Evolutionary conservation across 2,113 vertebrate genomes (phyloP), one percentile per base, ranked within the genome.

Genomic region (Nettapus auritus): DNA sequence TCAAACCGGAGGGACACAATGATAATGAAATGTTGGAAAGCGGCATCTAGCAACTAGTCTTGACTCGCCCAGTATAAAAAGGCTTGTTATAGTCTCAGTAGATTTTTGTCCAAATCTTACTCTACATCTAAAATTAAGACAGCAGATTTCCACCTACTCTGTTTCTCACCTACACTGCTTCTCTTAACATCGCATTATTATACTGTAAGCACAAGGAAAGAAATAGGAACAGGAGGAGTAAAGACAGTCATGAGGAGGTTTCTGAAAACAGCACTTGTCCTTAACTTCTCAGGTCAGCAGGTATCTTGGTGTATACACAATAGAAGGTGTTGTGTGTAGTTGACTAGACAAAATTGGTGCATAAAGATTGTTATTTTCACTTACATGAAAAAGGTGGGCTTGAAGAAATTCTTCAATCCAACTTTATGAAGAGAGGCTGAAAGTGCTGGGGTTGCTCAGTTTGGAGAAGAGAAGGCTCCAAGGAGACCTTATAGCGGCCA

Each of bases 181-280:
- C 57, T 94, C 50, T 93, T 82, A 88, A 56, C 28, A 69, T 79
- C 76, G 25, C 38, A 36, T 93, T 86, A 50, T 76, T 59, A 80
- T 38, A 50, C 38, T 86, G 67, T 48, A 94, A 91, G 53, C 50
- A 87, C 88, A 76, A 36, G 20, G 33, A 87, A 91, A 86, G 23
- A 84, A 79, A 86, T 57, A 57, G 2, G 9, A 90, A 90, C 50
- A 82, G 42, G 50, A 80, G 67, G 59, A 89, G 22, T 22, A 19
- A 88, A 80, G 34, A 71, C 15, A 75, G 44, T 53, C 55, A 83
- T 66, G 71, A 89, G 14, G 9, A 82, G 18, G 38, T 69, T 94
- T 89, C 79, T 66, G 70, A 66, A 91, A 86, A 93, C 88, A 86
- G 46, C 59, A 80, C 34, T 82, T 82, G 50, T 74, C 82, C 85